These are phyloP conservation scores for Leptocoma aspasia DNA, from an alignment of 2,113 vertebrate species.

Conservation along the genomic window DNA sequence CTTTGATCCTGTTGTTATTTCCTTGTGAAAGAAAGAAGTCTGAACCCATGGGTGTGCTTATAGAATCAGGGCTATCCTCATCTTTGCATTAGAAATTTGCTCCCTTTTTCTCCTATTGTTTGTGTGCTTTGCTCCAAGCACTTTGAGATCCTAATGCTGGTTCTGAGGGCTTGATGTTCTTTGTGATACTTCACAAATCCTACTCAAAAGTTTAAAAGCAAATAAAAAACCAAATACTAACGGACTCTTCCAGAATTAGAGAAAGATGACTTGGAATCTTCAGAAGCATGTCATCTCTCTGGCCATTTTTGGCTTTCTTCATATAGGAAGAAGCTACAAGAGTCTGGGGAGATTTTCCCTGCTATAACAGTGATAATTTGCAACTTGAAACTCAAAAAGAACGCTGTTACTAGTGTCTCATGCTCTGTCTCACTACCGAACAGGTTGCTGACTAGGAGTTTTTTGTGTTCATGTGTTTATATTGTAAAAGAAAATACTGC, in stretches of 20 bases:
- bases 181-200: background rate
- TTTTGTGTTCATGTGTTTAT: background rate
- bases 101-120: background rate
- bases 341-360: background rate
- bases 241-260: background rate
- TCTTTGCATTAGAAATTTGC: background rate
- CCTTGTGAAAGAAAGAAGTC: background rate
- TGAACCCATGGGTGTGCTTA: background rate
- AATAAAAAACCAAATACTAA: background rate
- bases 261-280: background rate
- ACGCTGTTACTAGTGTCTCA: background rate
- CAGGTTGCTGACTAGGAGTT: background rate
- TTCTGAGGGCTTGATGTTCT: background rate
- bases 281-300: background rate
- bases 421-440: background rate
- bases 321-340: background rate
- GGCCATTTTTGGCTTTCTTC: background rate
- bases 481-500: background rate
- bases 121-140: background rate
- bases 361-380: background rate
- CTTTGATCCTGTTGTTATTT: background rate
- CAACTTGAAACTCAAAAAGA: background rate
- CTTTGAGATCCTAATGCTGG: background rate
- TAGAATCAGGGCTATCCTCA: background rate
- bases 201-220: background rate